phyloP scores from a whole-genome alignment of 2,888 invertebrate genomes.

The Caenorhabditis sp. region DNA sequence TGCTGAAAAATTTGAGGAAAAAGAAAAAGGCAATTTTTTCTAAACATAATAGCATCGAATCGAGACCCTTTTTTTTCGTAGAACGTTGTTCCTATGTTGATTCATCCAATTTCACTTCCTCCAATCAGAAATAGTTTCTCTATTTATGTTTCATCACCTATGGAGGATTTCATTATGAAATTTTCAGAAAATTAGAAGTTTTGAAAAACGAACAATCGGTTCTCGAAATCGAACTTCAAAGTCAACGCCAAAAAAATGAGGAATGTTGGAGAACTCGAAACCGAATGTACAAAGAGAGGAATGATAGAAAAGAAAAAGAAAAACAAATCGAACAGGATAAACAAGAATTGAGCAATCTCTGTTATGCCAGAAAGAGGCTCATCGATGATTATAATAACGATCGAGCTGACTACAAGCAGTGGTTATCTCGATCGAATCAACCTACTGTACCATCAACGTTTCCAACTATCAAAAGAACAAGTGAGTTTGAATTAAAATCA shows the following conservation, averaged over 20 bases:
- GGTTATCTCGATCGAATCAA: constrained; percentile 37
- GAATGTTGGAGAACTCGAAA: constrained; percentile 7
- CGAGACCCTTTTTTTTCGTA: no score
- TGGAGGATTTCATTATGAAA: no score
- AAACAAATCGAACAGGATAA: constrained; percentile 23
- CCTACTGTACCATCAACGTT: constrained; percentile 28
- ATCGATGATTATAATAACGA: constrained; percentile 43
- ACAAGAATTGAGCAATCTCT: constrained; percentile 19
- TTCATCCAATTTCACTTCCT: no score
- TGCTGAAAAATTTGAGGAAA: no score
- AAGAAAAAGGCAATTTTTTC: no score
- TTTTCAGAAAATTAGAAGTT: not conserved
- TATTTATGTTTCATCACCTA: no score
- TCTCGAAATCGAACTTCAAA: constrained; percentile 6
- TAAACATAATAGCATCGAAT: no score
- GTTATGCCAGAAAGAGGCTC: constrained; percentile 28
- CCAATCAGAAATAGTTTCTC: no score
- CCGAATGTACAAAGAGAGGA: constrained; percentile 8
- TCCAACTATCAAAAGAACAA: constrained; percentile 23
- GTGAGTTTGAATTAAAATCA: constrained; percentile 12
- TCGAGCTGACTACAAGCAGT: constrained; percentile 43
- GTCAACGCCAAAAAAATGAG: constrained; percentile 10
- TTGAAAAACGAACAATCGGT: not conserved
- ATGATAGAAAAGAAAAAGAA: constrained; percentile 18
- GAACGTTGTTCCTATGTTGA: no score